Evolutionary conservation across 2,888 invertebrate genomes (phyloP).

Genomic region (Lottia gigantea): DNA sequence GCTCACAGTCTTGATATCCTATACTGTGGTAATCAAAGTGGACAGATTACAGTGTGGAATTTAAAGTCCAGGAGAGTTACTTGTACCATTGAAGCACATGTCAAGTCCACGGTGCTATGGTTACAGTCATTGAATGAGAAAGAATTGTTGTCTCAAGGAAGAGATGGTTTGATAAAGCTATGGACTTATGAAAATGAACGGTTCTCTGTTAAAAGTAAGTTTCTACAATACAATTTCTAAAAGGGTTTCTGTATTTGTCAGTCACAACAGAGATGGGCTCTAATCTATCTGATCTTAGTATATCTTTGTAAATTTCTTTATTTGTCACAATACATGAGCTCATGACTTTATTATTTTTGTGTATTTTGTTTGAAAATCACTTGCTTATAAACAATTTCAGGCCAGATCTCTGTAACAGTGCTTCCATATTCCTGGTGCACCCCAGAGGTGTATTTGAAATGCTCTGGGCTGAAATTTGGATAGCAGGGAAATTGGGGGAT

Average conservation of each 20-base stretch:
- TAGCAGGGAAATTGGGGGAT: too few species aligned
- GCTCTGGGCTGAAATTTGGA: too few species aligned
- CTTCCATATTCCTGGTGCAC: too few species aligned
- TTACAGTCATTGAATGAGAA: slow-evolving; percentile 30
- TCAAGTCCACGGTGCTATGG: slow-evolving; percentile 41
- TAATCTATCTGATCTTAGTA: too few species aligned
- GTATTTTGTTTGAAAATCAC: too few species aligned
- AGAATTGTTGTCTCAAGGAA: slow-evolving; percentile 48
- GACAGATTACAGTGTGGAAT: slow-evolving; percentile 43
- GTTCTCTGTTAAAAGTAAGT: slow-evolving; percentile 35
- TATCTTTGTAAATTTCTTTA: too few species aligned
- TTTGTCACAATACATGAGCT: not conserved
- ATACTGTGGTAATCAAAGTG: slow-evolving; percentile 45
- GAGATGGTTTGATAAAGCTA: slow-evolving; percentile 46
- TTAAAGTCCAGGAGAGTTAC: slow-evolving; percentile 35
- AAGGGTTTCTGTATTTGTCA: too few species aligned
- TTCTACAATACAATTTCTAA: too few species aligned
- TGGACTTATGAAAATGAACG: slow-evolving; percentile 36
- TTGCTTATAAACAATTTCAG: not conserved
- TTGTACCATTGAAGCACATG: slow-evolving; percentile 32
- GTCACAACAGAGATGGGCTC: too few species aligned
- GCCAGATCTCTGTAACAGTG: not conserved
- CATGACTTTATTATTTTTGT: too few species aligned
- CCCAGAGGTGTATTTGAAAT: too few species aligned
- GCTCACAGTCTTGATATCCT: slow-evolving; percentile 24